These are phyloP conservation scores for Patella vulgata DNA, from an alignment of 1,140 invertebrate species.

Conservation along the genomic window DNA sequence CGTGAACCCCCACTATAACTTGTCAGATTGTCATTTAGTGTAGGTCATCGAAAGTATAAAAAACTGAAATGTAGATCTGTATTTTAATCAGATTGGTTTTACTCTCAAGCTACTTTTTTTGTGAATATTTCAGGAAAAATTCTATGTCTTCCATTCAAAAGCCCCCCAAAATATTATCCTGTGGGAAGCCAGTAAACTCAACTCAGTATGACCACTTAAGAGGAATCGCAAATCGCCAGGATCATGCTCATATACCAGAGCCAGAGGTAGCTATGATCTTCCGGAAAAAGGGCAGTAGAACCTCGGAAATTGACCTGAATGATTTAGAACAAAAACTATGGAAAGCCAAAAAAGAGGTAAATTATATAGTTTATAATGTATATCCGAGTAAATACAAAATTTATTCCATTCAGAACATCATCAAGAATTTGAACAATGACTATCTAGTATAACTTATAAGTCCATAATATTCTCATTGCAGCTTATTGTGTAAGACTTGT, in stretches of 20 bases:
- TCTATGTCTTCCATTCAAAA: constrained; percentile 15
- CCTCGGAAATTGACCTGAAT: constrained; percentile 81
- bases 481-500: too few species aligned
- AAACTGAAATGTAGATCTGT: too few species aligned
- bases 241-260: constrained; percentile 76
- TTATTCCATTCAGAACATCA: too few species aligned
- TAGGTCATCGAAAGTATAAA: too few species aligned
- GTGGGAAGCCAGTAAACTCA: constrained; percentile 87
- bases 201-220: constrained; percentile 89
- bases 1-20: too few species aligned
- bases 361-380: too few species aligned
- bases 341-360: constrained; percentile 79
- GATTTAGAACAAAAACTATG: constrained; percentile 80
- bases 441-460: too few species aligned
- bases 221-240: constrained; percentile 80
- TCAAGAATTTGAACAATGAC: too few species aligned
- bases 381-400: too few species aligned
- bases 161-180: constrained; percentile 72
- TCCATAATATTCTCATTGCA: too few species aligned
- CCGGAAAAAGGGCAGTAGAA: constrained; percentile 75
- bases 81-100: too few species aligned
- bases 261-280: constrained; percentile 81
- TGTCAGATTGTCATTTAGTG: too few species aligned
- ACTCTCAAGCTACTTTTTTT: neutral
- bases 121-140: neutral